Base-by-base conservation (phyloP, 1,140 invertebrate species). In the Eurytemora carolleeae region DNA sequence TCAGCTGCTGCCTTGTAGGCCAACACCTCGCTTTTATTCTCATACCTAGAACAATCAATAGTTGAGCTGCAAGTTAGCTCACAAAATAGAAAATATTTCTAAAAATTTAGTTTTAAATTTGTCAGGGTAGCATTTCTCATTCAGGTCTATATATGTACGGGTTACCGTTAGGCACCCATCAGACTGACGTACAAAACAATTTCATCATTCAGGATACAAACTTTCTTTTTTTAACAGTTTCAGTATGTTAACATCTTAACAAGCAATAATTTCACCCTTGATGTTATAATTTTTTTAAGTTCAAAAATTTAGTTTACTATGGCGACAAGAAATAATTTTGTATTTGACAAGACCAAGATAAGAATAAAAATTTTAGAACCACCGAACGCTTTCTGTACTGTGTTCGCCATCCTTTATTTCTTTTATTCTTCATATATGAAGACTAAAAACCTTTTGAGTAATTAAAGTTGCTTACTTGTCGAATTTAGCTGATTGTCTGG, bases 401-500 rank as follows among this genome's bases (percentile, higher is more conserved):
- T 20, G 19, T 19, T 20, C 24, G n/a, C n/a, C n/a, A n/a, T n/a
- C n/a, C n/a, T n/a, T n/a, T n/a, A n/a, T n/a, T n/a, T n/a, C n/a
- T n/a, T n/a, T n/a, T n/a, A n/a, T n/a, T n/a, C n/a, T n/a, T n/a
- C n/a, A n/a, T n/a, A n/a, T n/a, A n/a, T n/a, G n/a, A n/a, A n/a
- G n/a, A 57, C 1, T 18, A 53, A 54, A 65, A 24, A 26, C 26
- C 57, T 54, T 44, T 53, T 21, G 44, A 59, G 58, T 64, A 63
- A 65, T 59, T 67, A 66, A 74, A 73, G 72, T 84, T 86, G 52
- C 80, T 79, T 65, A 90, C 83, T 72, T 93, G 94, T 74, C 92
- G 93, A 66, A 93, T 87, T 70, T 87, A 87, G 68, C 86, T 44
- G 7, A 44, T 7, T 89, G 0, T 83, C 81, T 70, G 85, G 85